These are phyloP conservation scores for Otus sunia DNA, from an alignment of 2,113 vertebrate species.

Conservation along the genomic window DNA sequence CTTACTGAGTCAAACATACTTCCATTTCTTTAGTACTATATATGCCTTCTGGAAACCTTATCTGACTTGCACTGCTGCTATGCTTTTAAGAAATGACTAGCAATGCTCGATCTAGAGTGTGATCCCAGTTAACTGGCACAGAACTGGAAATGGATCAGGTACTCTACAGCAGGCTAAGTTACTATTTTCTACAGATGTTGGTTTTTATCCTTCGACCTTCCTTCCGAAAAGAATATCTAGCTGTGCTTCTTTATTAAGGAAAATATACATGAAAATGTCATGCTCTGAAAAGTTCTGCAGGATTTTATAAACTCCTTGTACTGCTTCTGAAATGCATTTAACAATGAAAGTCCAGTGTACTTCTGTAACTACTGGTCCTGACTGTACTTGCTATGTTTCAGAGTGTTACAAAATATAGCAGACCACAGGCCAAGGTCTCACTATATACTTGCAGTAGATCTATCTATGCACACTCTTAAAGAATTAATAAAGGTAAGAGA, in stretches of 20 bases:
- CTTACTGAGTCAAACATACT: neutral
- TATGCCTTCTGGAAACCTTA: neutral
- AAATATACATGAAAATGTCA: neutral
- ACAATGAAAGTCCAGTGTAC: neutral
- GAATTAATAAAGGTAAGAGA: conserved; percentile 83
- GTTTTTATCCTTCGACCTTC: neutral
- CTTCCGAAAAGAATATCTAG: neutral
- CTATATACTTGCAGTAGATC: conserved; percentile 88
- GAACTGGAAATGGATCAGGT: neutral
- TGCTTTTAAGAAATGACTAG: neutral
- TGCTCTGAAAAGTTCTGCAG: neutral
- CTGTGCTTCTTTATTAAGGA: neutral
- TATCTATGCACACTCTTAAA: conserved; percentile 77
- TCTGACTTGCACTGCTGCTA: neutral
- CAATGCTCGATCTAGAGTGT: neutral
- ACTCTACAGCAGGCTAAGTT: neutral
- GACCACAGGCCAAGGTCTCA: conserved; percentile 75
- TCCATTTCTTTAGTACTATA: neutral
- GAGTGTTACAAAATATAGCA: conserved; percentile 86
- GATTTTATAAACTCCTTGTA: neutral
- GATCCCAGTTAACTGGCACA: neutral
- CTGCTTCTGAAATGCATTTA: neutral
- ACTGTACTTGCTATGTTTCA: conserved; percentile 34
- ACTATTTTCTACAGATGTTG: neutral
- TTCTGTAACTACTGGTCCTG: neutral